Evolutionary conservation across 2,888 invertebrate species (phyloP), one percentile per base, ranked within the genome.

Genomic region (Rhingia campestris): DNA sequence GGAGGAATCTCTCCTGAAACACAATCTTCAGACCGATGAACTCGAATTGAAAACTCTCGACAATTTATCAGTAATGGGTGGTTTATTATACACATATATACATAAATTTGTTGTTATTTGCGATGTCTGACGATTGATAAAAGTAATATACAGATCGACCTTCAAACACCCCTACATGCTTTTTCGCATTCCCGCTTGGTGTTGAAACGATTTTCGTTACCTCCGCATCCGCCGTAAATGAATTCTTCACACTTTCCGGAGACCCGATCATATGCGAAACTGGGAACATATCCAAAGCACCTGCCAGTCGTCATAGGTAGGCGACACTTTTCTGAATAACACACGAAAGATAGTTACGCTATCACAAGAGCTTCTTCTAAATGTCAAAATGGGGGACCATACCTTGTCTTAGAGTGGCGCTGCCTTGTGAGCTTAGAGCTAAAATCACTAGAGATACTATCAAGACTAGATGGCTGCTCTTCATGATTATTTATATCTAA

Each of bases 121-220:
- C 35, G 32, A 45, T 63, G 30, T n/a, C 5, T 56, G 33, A 64
- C 66, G 66, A 66, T 53, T 53, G 39, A 70, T 70, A 39, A 49
- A 39, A n/a, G 5, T 32, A 9, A 63, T 69, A 63, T 49, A 35
- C 7, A 41, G 35, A 51, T 37, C 32, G 63, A 69, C 43, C 49
- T 53, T 77, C 41, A 81, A 45, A 81, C 45, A 72, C 81, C 81
- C 64, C 75, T 91, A 87, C 95, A 95, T 22, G 92, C 92, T 74
- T 92, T 92, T 82, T 92, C 92, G 88, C 95, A 95, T 86, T 95
- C 94, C 45, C 94, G 93, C 53, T 91, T 91, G 4, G 93, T 93
- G 58, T 93, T 91, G 89, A 96, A 96, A 88, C 95, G 95, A 90
- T 97, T 97, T 87, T 93, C 93, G 89, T 96, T 97, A 10, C 96